These are phyloP conservation scores for Gnathonemus longibarbis DNA, from an alignment of 2,113 vertebrate genomes.

Conservation along the genomic window DNA sequence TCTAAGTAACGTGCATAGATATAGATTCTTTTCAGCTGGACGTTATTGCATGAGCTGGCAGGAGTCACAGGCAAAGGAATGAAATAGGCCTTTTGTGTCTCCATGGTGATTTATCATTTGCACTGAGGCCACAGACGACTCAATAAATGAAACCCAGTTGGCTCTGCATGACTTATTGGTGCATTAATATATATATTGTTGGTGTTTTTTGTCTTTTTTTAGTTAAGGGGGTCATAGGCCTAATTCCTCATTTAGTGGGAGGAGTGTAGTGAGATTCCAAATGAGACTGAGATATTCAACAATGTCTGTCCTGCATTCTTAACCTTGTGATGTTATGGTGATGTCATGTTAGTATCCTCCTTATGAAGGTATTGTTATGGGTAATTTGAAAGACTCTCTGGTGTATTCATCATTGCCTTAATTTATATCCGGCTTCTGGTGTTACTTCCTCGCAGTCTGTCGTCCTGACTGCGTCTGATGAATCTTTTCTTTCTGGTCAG, in stretches of 20 bases:
- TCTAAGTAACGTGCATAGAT: neutral
- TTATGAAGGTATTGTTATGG: neutral
- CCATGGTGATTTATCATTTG: neutral
- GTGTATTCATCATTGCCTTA: neutral
- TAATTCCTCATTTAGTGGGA: neutral
- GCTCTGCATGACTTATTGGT: neutral
- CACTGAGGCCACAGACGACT: neutral
- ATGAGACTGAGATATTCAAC: neutral
- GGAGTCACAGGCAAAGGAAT: neutral
- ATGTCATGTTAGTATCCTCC: neutral
- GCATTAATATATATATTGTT: neutral
- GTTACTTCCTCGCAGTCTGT: neutral
- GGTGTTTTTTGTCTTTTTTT: neutral
- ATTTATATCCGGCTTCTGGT: neutral
- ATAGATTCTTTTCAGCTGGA: neutral
- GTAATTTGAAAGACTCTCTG: neutral
- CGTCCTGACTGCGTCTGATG: neutral
- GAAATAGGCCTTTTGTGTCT: neutral
- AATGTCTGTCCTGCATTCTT: neutral
- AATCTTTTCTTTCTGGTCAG: conserved; percentile 56
- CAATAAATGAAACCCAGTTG: neutral
- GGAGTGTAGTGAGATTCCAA: neutral
- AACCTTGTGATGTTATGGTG: neutral
- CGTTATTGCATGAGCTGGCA: neutral
- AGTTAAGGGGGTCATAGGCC: neutral